Percentiles rank a stretch among this genome's conserved stretches.
Evolutionary conservation across 1,140 invertebrate species (phyloP).

Genomic region (Caenorhabditis latens): DNA sequence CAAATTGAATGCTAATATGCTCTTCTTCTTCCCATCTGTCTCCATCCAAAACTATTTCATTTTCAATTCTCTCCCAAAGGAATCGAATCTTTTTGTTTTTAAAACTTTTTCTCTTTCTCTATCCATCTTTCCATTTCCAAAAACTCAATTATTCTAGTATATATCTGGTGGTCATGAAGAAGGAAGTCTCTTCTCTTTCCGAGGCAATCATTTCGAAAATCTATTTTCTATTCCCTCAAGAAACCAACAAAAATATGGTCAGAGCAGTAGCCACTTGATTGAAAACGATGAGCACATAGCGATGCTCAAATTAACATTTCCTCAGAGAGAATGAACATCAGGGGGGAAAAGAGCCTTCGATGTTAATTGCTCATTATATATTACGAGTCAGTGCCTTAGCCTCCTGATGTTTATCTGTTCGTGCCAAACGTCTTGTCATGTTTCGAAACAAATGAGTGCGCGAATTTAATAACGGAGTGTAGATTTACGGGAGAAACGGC

Average conservation of each 20-base stretch:
- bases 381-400: slow-evolving; percentile 39
- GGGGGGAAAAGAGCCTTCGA: not conserved
- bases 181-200: not conserved
- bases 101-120: not conserved
- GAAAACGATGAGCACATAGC: slow-evolving; percentile 23
- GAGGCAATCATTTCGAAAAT: not conserved
- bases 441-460: slow-evolving; percentile 49
- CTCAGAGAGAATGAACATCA: not conserved
- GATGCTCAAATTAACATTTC: slow-evolving; percentile 43
- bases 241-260: slow-evolving; percentile 16
- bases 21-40: too few species aligned
- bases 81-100: not conserved
- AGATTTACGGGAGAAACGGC: too few species aligned
- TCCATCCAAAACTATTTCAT: too few species aligned
- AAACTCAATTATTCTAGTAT: slow-evolving; percentile 13
- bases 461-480: too few species aligned
- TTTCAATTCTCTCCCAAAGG: not conserved
- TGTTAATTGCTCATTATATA: slow-evolving; percentile 51
- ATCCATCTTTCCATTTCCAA: too few species aligned
- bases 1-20: too few species aligned
- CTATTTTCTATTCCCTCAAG: not conserved
- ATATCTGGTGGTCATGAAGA: not conserved
- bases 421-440: not conserved
- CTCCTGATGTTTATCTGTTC: slow-evolving; percentile 28
- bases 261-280: not conserved